Evolutionary conservation across 2,797 vertebrate species (phyloP), one percentile per base, ranked within the genome.

Genomic region (Caiman crocodilus): DNA sequence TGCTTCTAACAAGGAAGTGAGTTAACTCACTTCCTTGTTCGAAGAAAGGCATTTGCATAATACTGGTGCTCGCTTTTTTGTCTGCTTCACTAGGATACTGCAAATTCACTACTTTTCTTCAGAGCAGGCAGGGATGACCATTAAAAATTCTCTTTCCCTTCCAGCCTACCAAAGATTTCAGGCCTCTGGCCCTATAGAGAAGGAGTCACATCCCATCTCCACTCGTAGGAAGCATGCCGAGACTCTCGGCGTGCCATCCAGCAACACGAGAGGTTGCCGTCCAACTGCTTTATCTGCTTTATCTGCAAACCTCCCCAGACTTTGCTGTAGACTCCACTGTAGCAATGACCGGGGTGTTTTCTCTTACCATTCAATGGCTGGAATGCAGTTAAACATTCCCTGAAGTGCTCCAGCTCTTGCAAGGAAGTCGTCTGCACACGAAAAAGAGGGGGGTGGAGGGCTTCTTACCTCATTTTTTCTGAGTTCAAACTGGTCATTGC

Each of bases 111-210:
- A 30, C 59, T 59, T n/a, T 28, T n/a, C 50, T 30, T 64, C 0
- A 0, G 60, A 61, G 8, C 6, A 25, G 0, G 32, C 21, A 5
- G 25, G 0, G 0, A 13, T 1, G 1, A n/a, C 26, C 67, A 30
- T 21, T 69, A 35, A 69, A 35, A 21, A 69, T 35, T 67, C n/a
- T 26, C 20, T 84, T 73, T 21, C 10, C 0, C 15, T 30, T 65
- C 64, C 5, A 1, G 28, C 42, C 20, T 13, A 13, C 21, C 26
- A 1, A 1, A 1, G 1, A 5, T 1, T 42, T 1, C 5, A 60
- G 55, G 64, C 35, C 55, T 73, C 50, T 0, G 1, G 26, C 0
- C 1, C 1, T 0, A 2, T 0, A 1, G 16, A 25, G 17, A 65
- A 14, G 67, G 79, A 79, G 4, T 8, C 2, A 1, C 14, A 0